Evolutionary conservation across 2,113 vertebrate genomes (phyloP), one percentile per base, ranked within the genome.

Genomic region (Megaleporinus macrocephalus): DNA sequence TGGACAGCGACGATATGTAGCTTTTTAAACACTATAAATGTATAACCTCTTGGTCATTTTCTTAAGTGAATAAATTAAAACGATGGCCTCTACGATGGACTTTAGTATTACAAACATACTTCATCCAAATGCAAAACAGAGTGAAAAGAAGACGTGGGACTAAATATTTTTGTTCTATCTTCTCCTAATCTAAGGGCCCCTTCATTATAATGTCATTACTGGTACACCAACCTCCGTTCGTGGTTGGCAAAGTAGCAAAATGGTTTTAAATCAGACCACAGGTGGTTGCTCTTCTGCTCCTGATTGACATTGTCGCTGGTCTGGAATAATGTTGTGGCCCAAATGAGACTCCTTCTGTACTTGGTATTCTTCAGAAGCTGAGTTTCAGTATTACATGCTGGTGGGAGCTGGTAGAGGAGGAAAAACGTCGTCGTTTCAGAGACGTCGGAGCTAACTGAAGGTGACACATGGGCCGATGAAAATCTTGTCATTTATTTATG

Each of bases 401-500:
- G 51, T 44, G 33, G 29, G 57, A 76, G 47, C 47, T 47, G 59
- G 69, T n/a, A 3, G 26, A 22, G 15, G 73, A 74, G 72, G 16
- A 24, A 55, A 72, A 85, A 80, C 62, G 27, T 73, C 72, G 79
- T 69, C 47, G 41, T 80, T 82, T 84, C 73, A 79, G 65, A 76
- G 74, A 24, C 57, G 53, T 83, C 66, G 36, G 44, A 79, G 63
- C 66, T 87, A 86, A 87, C 75, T 80, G 88, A 75, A 86, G 80
- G 84, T 87, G 86, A 89, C 88, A 82, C 62, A 59, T 68, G 63
- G 51, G 70, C 82, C 82, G 84, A 89, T 89, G 84, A 82, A 87
- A 87, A 86, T 86, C 79, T 68, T 74, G 72, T 82, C 81, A 87
- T 77, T 79, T 86, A 84, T 86, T 77, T 87, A 76, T n/a, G 78